A percentile compares a stretch with the other conserved stretches of the same genome.
phyloP scores from a whole-genome alignment of 2,113 vertebrate genomes.

The Bufo gargarizans region DNA sequence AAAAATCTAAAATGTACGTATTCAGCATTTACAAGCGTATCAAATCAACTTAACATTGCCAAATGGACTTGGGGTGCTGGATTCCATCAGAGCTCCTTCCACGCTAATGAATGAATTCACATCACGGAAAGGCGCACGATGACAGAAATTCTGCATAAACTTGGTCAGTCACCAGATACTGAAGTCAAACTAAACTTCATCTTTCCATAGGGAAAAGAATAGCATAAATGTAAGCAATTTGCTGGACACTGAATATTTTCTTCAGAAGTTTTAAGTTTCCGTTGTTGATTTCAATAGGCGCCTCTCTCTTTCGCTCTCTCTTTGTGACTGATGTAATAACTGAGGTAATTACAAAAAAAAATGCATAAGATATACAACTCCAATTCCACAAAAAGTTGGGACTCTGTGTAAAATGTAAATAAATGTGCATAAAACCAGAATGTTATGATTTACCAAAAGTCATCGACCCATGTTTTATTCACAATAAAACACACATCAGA shows the following conservation, averaged over 20 bases:
- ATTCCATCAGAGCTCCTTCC: constrained; percentile 34
- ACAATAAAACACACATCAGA: too few species aligned
- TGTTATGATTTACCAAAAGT: too few species aligned
- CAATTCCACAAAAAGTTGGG: too few species aligned
- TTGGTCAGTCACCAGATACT: constrained; percentile 8
- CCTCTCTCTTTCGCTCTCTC: background rate
- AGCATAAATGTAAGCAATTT: background rate
- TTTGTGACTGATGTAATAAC: background rate
- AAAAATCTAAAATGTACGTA: background rate
- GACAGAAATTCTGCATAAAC: constrained; percentile 42
- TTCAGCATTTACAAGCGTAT: constrained; percentile 44
- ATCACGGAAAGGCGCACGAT: constrained; percentile 38
- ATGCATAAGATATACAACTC: background rate
- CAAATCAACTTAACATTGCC: constrained; percentile 32
- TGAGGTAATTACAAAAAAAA: too few species aligned
- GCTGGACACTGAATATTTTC: constrained; percentile 15
- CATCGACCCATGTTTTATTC: too few species aligned
- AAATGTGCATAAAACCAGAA: too few species aligned
- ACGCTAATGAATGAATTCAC: constrained; percentile 39
- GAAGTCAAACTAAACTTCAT: constrained; percentile 30
- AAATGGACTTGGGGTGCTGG: constrained; percentile 19
- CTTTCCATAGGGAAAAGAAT: constrained; percentile 22
- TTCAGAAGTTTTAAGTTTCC: background rate
- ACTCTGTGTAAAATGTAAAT: too few species aligned
- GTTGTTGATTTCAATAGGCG: constrained; percentile 6